Evolutionary conservation across 1,140 invertebrate genomes (phyloP).

Genomic region (Ectropis grisescens): DNA sequence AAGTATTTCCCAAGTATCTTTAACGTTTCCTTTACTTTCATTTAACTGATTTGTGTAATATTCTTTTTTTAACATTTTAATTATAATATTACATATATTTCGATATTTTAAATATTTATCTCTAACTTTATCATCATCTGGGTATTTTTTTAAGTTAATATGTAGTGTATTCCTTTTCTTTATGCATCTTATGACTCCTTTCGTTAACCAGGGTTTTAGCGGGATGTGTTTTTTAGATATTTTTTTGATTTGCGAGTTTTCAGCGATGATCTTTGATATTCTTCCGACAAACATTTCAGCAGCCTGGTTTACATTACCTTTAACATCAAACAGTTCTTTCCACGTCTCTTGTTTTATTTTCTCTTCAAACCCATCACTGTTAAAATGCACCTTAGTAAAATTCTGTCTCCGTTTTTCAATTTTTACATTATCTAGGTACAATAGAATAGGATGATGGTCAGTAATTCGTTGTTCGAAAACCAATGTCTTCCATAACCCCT

Average conservation of each 20-base stretch:
- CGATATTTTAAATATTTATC: slow-evolving; percentile 12
- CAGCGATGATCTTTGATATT: slow-evolving; percentile 1
- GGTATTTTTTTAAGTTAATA: slow-evolving; percentile 4
- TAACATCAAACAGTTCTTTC: too few species aligned
- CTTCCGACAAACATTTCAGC: too few species aligned
- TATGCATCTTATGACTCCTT: slow-evolving; percentile 7
- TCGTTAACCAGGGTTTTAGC: slow-evolving; percentile 12
- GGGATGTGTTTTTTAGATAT: slow-evolving; percentile 6
- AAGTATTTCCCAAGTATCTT: slow-evolving; percentile 13
- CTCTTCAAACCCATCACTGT: too few species aligned
- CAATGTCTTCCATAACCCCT: not conserved
- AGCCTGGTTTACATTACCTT: too few species aligned
- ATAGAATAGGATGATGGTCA: not conserved
- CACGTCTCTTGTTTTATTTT: too few species aligned
- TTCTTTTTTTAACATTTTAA: slow-evolving; percentile 7
- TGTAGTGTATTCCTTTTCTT: slow-evolving; percentile 10
- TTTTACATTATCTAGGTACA: not conserved
- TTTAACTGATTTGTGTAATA: slow-evolving; percentile 8
- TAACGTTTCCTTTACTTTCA: slow-evolving; percentile 7
- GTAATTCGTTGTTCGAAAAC: slow-evolving; percentile 1
- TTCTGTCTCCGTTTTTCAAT: not conserved
- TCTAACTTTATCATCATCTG: slow-evolving; percentile 1
- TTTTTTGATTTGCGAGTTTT: slow-evolving; percentile 1
- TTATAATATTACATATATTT: slow-evolving; percentile 9
- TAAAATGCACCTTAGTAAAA: too few species aligned